Base-by-base conservation (phyloP, 1,140 invertebrate genomes). In the Temnothorax curvispinosus region DNA sequence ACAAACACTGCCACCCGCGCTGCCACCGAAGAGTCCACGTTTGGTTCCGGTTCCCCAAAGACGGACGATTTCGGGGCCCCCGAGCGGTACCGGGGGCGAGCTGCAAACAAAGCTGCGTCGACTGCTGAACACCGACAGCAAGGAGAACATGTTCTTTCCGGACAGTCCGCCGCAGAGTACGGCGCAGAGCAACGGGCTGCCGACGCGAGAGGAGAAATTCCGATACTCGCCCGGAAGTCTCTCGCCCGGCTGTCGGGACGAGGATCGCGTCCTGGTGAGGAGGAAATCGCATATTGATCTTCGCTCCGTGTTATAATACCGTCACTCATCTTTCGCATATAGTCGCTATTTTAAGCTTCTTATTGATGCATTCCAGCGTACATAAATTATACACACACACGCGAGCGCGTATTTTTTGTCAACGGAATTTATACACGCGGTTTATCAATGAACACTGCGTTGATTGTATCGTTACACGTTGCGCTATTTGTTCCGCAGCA, bases 41-140 rank as follows among this genome's bases (percentile, higher is more conserved):
- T 91, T 96, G 58, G 93, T 96, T 81, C 93, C 94, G 72, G 89
- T 95, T 82, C 95, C 95, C 21, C 94, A 95, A 86, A 90, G 95
- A 60, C 94, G 95, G 9, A 93, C 95, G 8, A 94, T 94, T 87
- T 94, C 94, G 81, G 94, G 94, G 15, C 93, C 93, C n/a, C 92
- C 92, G 27, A 92, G 91, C 76, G 88, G 90, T 44, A 93, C 91
- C 78, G 94, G 94, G 44, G 95, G 95, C 56, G 97, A 98, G 72
- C 94, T 98, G 85, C 98, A 98, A 94, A 97, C 97, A 76, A 98
- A 98, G 89, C 94, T 98, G 62, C 95, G 98, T 32, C 96, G 97
- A 87, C 95, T 98, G 62, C 94, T 98, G 0, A 97, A 97, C 87
- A 96, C 97, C 21, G 97, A 97, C 92, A 97, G 97, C 91, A 96